Conservation (phyloP, 2,113 vertebrate genomes). For the Anolis carolinensis region DNA sequence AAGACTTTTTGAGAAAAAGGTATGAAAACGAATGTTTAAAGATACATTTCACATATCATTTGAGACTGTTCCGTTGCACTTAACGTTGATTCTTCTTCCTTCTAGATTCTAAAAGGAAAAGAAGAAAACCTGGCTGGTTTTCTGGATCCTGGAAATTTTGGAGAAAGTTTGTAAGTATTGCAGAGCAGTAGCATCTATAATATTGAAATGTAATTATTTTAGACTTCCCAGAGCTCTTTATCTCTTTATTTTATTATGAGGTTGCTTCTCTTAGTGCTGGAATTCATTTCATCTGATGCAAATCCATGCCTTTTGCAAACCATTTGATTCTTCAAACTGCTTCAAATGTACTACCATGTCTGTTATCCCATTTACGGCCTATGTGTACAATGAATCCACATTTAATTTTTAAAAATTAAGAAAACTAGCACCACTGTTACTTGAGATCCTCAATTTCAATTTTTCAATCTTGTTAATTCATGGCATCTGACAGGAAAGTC, state of each 20-base stretch:
- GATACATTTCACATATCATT: background rate
- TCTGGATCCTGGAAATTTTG: constrained; percentile 91
- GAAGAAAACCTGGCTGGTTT: constrained; percentile 91
- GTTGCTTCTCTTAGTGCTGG: background rate
- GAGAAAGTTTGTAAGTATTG: constrained; percentile 89
- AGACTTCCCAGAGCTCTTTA: too few relatives aligned
- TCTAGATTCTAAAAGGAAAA: constrained; percentile 89
- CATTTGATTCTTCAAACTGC: background rate
- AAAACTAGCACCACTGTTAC: too few relatives aligned
- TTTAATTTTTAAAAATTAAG: too few relatives aligned
- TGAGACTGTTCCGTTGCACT: background rate
- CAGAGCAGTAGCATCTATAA: background rate
- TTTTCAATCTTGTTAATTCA: too few relatives aligned
- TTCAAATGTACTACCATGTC: background rate
- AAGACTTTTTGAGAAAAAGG: constrained; percentile 93
- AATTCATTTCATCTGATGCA: background rate
- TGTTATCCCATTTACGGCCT: background rate
- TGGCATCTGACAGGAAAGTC: too few relatives aligned
- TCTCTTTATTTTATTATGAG: background rate
- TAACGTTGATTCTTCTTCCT: constrained; percentile 46
- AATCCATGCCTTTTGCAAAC: background rate
- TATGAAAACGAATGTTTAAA: constrained; percentile 55
- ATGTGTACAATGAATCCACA: too few relatives aligned
- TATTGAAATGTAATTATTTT: background rate
- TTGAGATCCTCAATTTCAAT: too few relatives aligned